A percentile compares a stretch with the other conserved stretches of the same genome.
Evolutionary conservation across 2,113 vertebrate species (phyloP).

Genomic region (Myotis lucifugus): DNA sequence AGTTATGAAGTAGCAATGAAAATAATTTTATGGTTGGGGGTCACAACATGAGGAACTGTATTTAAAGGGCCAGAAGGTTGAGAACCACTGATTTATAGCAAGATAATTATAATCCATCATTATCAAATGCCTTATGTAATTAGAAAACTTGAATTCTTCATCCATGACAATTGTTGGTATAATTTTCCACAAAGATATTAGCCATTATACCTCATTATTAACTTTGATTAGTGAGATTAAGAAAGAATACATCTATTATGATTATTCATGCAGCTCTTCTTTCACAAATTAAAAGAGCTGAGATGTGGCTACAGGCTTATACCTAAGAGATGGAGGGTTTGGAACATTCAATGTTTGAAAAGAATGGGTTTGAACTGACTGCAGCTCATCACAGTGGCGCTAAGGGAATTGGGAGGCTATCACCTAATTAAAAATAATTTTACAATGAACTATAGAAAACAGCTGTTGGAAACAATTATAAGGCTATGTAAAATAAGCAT

Average conservation of each 20-base stretch:
- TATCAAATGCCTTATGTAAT: not conserved
- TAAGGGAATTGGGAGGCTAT: not conserved
- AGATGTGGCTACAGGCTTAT: not conserved
- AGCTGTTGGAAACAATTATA: not conserved
- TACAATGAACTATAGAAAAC: conserved; percentile 32
- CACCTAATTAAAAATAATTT: not conserved
- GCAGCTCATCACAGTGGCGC: not conserved
- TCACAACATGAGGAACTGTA: too few species aligned
- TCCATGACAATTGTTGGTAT: conserved; percentile 12
- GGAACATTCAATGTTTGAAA: not conserved
- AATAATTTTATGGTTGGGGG: too few species aligned
- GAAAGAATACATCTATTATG: not conserved
- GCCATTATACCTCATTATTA: conserved; percentile 52
- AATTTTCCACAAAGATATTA: conserved; percentile 58
- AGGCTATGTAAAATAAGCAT: not conserved
- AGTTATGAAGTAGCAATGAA: too few species aligned
- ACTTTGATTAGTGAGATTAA: conserved; percentile 60
- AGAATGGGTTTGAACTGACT: not conserved
- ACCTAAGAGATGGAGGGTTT: not conserved
- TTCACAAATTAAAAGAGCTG: conserved; percentile 7
- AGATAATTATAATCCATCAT: conserved; percentile 28
- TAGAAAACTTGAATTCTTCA: conserved; percentile 44
- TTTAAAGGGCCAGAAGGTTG: too few species aligned
- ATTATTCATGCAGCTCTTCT: conserved; percentile 18
- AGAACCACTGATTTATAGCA: not conserved